phyloP scores from a whole-genome alignment of 2,888 invertebrate species.

The Nemapogon koenigi region DNA sequence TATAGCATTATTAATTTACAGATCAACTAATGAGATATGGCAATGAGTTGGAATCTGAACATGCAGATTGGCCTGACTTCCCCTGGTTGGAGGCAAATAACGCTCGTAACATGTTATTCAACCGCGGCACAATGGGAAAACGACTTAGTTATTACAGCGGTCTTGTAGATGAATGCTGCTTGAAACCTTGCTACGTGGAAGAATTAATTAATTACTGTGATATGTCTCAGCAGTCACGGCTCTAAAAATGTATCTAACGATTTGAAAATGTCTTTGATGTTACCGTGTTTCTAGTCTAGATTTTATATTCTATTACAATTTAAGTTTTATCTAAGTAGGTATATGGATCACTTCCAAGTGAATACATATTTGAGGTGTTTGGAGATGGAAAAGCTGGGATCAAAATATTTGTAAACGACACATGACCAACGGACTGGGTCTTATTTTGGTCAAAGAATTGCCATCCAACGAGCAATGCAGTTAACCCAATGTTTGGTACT shows the following conservation, averaged over 20 bases:
- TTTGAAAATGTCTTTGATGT: neutral
- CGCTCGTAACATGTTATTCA: neutral
- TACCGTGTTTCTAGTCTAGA: too few species aligned
- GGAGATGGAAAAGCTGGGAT: neutral
- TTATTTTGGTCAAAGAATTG: too few species aligned
- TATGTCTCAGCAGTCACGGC: neutral
- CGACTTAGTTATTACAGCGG: neutral
- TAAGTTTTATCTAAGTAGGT: neutral
- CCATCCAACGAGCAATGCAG: too few species aligned
- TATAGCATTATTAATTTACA: too few species aligned
- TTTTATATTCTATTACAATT: too few species aligned
- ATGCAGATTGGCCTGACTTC: conserved; percentile 2
- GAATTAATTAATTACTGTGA: conserved; percentile 1
- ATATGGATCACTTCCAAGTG: neutral
- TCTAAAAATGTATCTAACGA: neutral
- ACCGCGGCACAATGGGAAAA: neutral
- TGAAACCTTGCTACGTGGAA: conserved; percentile 1
- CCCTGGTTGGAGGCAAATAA: neutral
- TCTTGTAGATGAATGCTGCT: conserved; percentile 1
- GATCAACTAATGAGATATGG: too few species aligned
- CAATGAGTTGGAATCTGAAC: neutral
- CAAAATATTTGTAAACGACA: too few species aligned
- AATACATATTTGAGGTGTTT: neutral
- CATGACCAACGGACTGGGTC: too few species aligned
- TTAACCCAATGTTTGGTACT: too few species aligned